A percentile compares a stretch with the other conserved stretches of the same genome.
Conservation (phyloP, 2,888 invertebrate genomes). For the Aphodius sticticus region DNA sequence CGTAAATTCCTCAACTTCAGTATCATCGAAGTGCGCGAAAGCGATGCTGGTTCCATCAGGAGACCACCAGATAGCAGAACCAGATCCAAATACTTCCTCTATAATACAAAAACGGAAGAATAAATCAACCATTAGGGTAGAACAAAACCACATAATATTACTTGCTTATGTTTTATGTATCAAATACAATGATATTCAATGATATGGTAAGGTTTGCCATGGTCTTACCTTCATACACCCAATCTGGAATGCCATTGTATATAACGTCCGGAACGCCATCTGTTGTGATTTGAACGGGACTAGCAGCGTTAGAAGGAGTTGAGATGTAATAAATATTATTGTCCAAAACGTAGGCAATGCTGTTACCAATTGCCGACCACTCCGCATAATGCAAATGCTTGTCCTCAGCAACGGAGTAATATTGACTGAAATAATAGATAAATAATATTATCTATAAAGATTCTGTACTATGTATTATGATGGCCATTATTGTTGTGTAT, state of each 20-base stretch:
- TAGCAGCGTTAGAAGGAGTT: constrained; percentile 48
- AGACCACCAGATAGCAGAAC: constrained; percentile 83
- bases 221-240: constrained; percentile 87
- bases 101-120: constrained; percentile 49
- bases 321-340: constrained; percentile 75
- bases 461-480: too few relatives aligned
- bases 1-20: constrained; percentile 68
- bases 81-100: constrained; percentile 81
- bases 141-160: too few relatives aligned
- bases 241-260: constrained; percentile 87
- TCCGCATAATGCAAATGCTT: constrained; percentile 68
- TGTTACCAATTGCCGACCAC: constrained; percentile 65
- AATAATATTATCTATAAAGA: background rate
- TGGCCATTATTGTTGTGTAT: too few relatives aligned
- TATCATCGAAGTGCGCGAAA: constrained; percentile 77
- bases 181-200: too few relatives aligned
- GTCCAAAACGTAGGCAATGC: constrained; percentile 70
- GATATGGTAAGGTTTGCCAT: too few relatives aligned
- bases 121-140: background rate
- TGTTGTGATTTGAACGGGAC: constrained; percentile 59
- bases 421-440: constrained; percentile 54
- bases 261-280: constrained; percentile 65
- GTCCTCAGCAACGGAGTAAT: constrained; percentile 63
- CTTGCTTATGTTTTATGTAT: background rate
- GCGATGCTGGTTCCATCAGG: constrained; percentile 72